Evolutionary conservation across 2,797 vertebrate genomes (phyloP).

Genomic region (Mycteria americana): DNA sequence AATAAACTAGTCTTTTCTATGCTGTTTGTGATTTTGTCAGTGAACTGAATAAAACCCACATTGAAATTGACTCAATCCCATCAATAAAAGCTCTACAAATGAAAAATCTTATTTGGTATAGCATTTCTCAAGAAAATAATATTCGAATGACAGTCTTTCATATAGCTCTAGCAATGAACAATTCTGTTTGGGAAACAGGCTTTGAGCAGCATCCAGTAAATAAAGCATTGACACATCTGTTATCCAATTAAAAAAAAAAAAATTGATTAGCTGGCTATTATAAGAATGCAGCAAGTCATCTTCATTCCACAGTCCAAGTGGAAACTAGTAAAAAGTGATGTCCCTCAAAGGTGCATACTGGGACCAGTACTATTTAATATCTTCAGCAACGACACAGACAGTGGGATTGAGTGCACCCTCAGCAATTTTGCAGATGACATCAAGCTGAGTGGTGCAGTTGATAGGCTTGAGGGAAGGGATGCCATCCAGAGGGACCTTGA

Average conservation of each 20-base stretch:
- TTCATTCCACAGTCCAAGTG: neutral
- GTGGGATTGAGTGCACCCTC: neutral
- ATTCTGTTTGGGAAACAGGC: neutral
- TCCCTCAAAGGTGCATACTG: neutral
- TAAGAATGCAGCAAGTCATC: neutral
- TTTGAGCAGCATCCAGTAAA: neutral
- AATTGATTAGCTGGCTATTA: neutral
- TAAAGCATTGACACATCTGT: neutral
- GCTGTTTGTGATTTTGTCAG: neutral
- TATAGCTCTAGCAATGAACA: neutral
- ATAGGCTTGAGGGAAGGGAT: too few species aligned
- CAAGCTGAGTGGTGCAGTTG: neutral
- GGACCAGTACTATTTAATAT: neutral
- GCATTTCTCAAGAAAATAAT: neutral
- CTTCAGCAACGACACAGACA: neutral
- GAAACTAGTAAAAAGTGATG: neutral
- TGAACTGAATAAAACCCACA: neutral
- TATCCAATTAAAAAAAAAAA: neutral
- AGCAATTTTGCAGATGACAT: neutral
- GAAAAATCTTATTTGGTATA: neutral
- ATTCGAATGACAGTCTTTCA: neutral
- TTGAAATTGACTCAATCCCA: neutral
- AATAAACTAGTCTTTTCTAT: neutral
- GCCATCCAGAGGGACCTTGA: neutral
- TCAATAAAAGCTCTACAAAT: neutral